Percentiles rank a stretch among this genome's conserved stretches.
Conservation (phyloP, 2,888 invertebrate genomes). For the Drosophila nr. perissopoda region DNA sequence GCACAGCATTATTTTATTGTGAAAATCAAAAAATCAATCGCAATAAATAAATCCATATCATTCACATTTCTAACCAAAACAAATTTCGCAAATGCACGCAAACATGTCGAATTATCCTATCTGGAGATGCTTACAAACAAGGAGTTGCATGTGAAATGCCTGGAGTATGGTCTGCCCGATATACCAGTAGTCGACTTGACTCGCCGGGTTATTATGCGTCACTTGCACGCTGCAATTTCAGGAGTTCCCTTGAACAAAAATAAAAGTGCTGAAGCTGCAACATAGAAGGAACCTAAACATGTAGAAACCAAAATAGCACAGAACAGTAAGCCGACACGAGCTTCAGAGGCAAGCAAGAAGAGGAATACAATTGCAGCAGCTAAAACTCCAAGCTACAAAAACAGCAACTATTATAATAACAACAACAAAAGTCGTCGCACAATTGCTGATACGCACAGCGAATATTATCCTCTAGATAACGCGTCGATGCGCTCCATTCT, state of each 20-base stretch:
- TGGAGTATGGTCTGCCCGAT: slow-evolving; percentile 81
- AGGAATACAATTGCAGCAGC: slow-evolving; percentile 5
- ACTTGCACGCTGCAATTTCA: slow-evolving; percentile 71
- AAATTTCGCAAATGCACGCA: slow-evolving; percentile 50
- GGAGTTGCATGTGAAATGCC: slow-evolving; percentile 76
- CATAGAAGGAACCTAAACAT: slow-evolving; percentile 69
- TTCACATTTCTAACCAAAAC: slow-evolving; percentile 8
- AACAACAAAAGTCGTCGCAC: slow-evolving; percentile 64
- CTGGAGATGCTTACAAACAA: slow-evolving; percentile 80
- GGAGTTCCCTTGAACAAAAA: slow-evolving; percentile 52
- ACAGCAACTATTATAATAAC: slow-evolving; percentile 6
- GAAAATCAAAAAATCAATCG: not conserved
- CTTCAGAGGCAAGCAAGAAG: slow-evolving; percentile 40
- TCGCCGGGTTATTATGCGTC: slow-evolving; percentile 78
- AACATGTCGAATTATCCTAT: slow-evolving; percentile 58
- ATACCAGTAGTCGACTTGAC: slow-evolving; percentile 83
- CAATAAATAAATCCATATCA: not conserved
- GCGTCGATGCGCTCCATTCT: slow-evolving; percentile 23
- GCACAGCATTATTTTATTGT: not conserved
- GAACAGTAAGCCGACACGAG: slow-evolving; percentile 59
- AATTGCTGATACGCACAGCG: slow-evolving; percentile 43
- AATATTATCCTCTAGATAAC: slow-evolving; percentile 28
- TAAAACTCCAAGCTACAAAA: slow-evolving; percentile 20
- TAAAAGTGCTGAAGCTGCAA: slow-evolving; percentile 29
- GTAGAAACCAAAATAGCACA: slow-evolving; percentile 71